Conservation (phyloP, 1,140 invertebrate species). For the Maconellicoccus hirsutus region DNA sequence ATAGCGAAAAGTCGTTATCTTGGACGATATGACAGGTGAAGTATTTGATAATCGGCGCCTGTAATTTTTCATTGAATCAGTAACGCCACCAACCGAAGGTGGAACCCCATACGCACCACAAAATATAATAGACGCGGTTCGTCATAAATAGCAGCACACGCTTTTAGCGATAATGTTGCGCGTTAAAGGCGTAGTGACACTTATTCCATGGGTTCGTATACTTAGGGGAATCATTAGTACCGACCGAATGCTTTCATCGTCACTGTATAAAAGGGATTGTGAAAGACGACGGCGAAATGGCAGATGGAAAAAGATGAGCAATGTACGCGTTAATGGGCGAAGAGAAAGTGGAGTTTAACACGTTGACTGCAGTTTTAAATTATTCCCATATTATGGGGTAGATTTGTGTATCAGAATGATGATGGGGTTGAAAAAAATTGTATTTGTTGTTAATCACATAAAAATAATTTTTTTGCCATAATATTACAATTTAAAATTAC, state of each 20-base stretch:
- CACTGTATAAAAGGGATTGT: conserved; percentile 6
- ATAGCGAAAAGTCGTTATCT: too few species aligned
- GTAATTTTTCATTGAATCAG: neutral
- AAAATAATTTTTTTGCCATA: too few species aligned
- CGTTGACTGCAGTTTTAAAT: conserved; percentile 9
- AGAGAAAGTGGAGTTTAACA: conserved; percentile 8
- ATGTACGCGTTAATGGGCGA: neutral
- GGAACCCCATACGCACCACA: neutral
- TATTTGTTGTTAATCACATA: neutral
- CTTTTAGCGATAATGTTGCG: conserved; percentile 5
- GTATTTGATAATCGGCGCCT: conserved; percentile 2
- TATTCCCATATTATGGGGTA: neutral
- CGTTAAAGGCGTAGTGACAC: neutral
- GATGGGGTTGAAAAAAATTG: neutral
- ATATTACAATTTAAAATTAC: too few species aligned
- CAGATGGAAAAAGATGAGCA: conserved; percentile 16
- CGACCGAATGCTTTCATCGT: conserved; percentile 6
- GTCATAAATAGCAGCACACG: conserved; percentile 2
- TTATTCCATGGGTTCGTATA: neutral
- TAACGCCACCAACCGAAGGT: too few species aligned
- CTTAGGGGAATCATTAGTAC: conserved; percentile 7
- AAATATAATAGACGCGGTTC: neutral
- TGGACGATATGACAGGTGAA: neutral
- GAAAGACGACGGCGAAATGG: conserved; percentile 7
- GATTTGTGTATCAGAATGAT: neutral